Evolutionary conservation across 2,113 vertebrate species (phyloP).

Genomic region (Circaetus cinerascens): DNA sequence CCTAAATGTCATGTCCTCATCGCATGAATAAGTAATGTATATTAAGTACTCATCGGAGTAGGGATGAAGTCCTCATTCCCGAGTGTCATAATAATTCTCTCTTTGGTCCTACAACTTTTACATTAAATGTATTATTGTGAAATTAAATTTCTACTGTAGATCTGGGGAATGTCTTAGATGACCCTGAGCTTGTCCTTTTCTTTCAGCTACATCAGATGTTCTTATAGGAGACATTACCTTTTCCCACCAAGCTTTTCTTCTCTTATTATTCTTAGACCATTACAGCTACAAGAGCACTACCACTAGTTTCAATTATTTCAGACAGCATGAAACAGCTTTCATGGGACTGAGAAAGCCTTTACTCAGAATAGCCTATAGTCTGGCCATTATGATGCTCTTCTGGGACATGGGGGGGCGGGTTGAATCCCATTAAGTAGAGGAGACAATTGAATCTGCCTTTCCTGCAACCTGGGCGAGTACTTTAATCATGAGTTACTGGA

Average conservation of each 20-base stretch:
- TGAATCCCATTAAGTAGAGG: slow-evolving; percentile 27
- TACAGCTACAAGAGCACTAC: slow-evolving; percentile 7
- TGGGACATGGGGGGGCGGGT: not conserved
- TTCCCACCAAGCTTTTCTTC: slow-evolving; percentile 12
- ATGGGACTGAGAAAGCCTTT: slow-evolving; percentile 42
- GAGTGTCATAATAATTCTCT: not conserved
- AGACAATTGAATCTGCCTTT: slow-evolving; percentile 27
- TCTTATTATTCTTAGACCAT: slow-evolving; percentile 31
- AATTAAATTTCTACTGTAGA: not conserved
- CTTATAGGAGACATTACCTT: not conserved
- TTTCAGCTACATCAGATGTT: not conserved
- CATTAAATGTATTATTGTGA: not conserved
- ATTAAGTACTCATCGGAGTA: not conserved
- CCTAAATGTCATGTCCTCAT: not conserved
- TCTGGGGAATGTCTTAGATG: not conserved
- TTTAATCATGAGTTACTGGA: slow-evolving; percentile 23
- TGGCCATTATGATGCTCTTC: slow-evolving; percentile 26
- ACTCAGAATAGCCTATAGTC: slow-evolving; percentile 8
- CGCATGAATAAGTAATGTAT: not conserved
- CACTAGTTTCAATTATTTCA: slow-evolving; percentile 52
- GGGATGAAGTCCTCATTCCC: not conserved
- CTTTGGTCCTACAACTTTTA: not conserved
- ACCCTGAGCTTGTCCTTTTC: slow-evolving; percentile 30
- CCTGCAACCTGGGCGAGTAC: not conserved
- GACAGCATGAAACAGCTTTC: slow-evolving; percentile 40